These are phyloP conservation scores for Siderastrea siderea DNA, from an alignment of 92 coral and sea anemone species.

Conservation along the genomic window DNA sequence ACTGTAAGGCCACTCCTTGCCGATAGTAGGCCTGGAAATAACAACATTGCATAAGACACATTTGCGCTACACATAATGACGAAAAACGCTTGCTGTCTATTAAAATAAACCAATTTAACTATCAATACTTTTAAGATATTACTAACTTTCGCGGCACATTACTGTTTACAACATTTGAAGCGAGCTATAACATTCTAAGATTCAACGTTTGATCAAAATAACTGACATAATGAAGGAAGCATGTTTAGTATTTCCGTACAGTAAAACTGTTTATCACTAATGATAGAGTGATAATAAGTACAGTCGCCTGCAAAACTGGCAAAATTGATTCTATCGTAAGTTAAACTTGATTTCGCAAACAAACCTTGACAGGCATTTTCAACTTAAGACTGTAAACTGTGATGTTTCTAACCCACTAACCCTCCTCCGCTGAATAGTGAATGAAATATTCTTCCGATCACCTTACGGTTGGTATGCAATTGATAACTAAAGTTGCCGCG, in stretches of 20 bases:
- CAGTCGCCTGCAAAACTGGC: neutral
- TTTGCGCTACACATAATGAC: neutral
- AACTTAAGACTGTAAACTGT: neutral
- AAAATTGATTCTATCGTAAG: neutral
- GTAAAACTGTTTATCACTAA: neutral
- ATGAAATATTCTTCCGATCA: neutral
- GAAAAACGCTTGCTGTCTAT: neutral
- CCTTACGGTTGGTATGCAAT: neutral
- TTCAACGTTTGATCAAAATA: neutral
- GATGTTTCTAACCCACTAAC: neutral
- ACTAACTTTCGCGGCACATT: neutral
- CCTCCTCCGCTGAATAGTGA: neutral
- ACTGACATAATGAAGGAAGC: neutral
- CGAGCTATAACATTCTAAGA: no score
- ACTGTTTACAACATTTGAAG: neutral
- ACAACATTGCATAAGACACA: conserved; percentile 33
- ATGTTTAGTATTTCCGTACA: conserved; percentile 10
- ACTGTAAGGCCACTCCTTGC: conserved; percentile 98
- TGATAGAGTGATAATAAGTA: neutral
- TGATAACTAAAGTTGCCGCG: conserved; percentile 22
- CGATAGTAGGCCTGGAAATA: conserved; percentile 96
- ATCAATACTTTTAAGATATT: neutral
- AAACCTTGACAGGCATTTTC: conserved; percentile 23
- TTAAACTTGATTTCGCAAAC: conserved; percentile 8
- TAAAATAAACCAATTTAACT: neutral